These are phyloP conservation scores for Brachypteracias leptosomus DNA, from an alignment of 2,113 vertebrate genomes.

Conservation along the genomic window DNA sequence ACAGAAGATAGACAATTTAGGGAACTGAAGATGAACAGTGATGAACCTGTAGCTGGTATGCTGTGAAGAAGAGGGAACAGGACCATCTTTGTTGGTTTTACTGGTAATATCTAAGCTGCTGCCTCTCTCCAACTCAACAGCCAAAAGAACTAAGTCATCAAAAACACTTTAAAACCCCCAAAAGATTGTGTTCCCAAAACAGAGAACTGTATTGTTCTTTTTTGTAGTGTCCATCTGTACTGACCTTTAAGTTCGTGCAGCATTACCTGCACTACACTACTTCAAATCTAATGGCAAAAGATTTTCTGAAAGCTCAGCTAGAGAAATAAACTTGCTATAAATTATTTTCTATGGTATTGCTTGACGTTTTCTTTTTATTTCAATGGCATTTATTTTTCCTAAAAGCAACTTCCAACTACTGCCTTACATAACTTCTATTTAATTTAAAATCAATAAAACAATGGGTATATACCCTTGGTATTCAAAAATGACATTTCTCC, in stretches of 20 bases:
- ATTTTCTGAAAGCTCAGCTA: background rate
- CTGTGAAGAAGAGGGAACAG: background rate
- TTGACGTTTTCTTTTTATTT: background rate
- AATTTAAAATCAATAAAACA: constrained; percentile 41
- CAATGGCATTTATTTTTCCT: background rate
- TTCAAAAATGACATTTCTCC: constrained; percentile 34
- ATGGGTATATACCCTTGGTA: background rate
- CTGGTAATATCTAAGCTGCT: background rate
- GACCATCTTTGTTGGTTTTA: background rate
- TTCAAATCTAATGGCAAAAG: background rate
- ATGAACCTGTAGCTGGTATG: background rate
- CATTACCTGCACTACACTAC: background rate
- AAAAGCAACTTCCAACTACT: background rate
- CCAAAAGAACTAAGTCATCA: background rate
- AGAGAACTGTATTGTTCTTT: background rate
- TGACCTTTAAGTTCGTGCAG: background rate
- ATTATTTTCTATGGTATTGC: background rate
- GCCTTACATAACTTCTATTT: constrained; percentile 21
- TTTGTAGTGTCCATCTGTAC: background rate
- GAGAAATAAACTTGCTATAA: background rate
- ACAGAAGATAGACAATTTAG: background rate
- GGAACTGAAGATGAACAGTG: background rate
- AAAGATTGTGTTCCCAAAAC: background rate
- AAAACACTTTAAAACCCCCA: background rate
- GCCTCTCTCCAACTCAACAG: background rate